phyloP scores from a whole-genome alignment of 1,140 invertebrate species.

The Aphidius gifuensis region DNA sequence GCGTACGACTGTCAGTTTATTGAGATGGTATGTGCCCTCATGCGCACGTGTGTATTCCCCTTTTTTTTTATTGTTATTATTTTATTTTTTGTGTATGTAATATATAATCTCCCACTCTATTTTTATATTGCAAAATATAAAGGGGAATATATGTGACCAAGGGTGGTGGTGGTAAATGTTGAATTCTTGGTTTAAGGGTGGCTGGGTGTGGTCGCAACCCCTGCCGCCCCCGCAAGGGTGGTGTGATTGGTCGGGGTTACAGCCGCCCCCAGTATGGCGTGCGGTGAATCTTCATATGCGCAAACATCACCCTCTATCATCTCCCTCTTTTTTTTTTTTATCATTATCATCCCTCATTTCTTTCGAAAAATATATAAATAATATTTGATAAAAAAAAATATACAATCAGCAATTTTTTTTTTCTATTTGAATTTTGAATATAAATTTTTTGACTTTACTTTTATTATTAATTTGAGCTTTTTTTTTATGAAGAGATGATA shows the following conservation, averaged over 20 bases:
- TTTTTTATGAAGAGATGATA: too few relatives aligned
- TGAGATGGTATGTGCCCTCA: conserved; percentile 33
- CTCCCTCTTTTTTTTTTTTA: too few relatives aligned
- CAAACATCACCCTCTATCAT: background rate
- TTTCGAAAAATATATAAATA: background rate
- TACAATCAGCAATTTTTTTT: too few relatives aligned
- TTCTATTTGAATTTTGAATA: too few relatives aligned
- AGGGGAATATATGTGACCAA: conserved; percentile 22
- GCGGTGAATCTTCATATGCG: conserved; percentile 17
- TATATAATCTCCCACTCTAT: background rate
- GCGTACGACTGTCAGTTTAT: conserved; percentile 39
- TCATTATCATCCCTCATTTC: too few relatives aligned
- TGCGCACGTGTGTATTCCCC: conserved; percentile 44
- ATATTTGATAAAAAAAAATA: too few relatives aligned
- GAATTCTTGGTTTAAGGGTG: conserved; percentile 29
- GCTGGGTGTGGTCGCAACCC: conserved; percentile 39
- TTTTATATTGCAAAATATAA: background rate
- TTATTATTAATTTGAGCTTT: too few relatives aligned
- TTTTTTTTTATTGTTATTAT: too few relatives aligned
- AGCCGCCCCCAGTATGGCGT: conserved; percentile 52
- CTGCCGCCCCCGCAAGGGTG: conserved; percentile 38
- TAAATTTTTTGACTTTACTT: too few relatives aligned
- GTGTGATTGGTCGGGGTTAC: conserved; percentile 38
- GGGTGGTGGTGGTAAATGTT: conserved; percentile 13
- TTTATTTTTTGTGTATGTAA: background rate